Percentiles rank a stretch among this genome's conserved stretches.
Evolutionary conservation across 2,797 vertebrate species (phyloP).

Genomic region (Lates japonicus): DNA sequence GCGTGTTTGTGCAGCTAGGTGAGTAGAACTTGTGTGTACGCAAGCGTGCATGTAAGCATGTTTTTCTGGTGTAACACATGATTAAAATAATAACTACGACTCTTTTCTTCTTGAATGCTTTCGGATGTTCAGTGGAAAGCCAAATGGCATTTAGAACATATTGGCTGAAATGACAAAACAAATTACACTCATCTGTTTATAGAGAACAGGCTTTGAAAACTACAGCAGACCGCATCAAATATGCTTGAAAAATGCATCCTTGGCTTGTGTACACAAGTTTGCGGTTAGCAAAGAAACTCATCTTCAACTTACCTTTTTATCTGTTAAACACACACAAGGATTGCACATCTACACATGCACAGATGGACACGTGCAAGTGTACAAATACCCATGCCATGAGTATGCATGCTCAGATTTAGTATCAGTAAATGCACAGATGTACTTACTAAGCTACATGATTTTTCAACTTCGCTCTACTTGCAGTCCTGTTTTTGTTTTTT

Average conservation of each 20-base stretch:
- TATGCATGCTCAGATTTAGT: conserved; percentile 18
- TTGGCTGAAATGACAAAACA: conserved; percentile 36
- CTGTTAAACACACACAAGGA: conserved; percentile 14
- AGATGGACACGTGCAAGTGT: conserved; percentile 6
- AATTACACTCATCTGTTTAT: conserved; percentile 34
- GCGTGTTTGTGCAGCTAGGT: not conserved
- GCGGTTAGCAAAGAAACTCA: conserved; percentile 29
- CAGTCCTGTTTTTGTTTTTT: not conserved
- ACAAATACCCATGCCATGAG: not conserved
- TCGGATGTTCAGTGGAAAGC: conserved; percentile 20
- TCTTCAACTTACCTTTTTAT: conserved; percentile 22
- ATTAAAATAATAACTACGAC: conserved; percentile 23
- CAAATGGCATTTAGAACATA: conserved; percentile 28
- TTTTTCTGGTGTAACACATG: not conserved
- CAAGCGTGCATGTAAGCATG: not conserved
- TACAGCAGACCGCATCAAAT: conserved; percentile 51
- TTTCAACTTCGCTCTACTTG: not conserved
- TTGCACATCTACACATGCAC: conserved; percentile 1
- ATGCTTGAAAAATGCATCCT: conserved; percentile 22
- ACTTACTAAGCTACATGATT: not conserved
- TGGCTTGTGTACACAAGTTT: conserved; percentile 11
- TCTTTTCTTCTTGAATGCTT: conserved; percentile 21
- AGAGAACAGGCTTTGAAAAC: conserved; percentile 24
- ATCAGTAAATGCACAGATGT: conserved; percentile 5
- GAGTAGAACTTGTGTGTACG: not conserved